Percentiles rank a stretch among this genome's conserved stretches.
phyloP scores from a whole-genome alignment of 1,140 invertebrate species.

The Carposina sasakii region DNA sequence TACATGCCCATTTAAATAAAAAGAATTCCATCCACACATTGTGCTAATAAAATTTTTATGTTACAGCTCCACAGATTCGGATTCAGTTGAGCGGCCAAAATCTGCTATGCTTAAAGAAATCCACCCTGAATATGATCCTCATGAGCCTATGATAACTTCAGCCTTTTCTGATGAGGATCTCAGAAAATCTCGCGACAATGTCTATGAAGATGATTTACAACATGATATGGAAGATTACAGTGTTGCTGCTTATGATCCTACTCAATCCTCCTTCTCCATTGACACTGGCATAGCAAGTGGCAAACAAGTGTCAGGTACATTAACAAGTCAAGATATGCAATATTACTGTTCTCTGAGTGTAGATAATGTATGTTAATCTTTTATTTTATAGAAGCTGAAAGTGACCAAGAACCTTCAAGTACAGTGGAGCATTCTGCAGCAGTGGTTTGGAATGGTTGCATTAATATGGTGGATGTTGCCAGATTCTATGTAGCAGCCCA shows the following conservation, averaged over 20 bases:
- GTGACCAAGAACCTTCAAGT: constrained; percentile 76
- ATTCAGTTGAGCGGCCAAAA: constrained; percentile 58
- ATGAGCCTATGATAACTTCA: constrained; percentile 66
- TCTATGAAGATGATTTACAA: constrained; percentile 54
- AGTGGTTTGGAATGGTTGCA: constrained; percentile 87
- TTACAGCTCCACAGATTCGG: constrained; percentile 58
- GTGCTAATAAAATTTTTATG: constrained; percentile 18
- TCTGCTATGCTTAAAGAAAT: constrained; percentile 60
- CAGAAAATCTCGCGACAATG: constrained; percentile 54
- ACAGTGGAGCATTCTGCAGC: constrained; percentile 70
- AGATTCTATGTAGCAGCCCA: constrained; percentile 90
- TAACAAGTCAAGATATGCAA: neutral
- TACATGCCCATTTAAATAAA: neutral
- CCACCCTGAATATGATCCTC: constrained; percentile 64
- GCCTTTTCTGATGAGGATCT: constrained; percentile 64
- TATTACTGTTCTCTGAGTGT: neutral
- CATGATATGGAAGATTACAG: constrained; percentile 41
- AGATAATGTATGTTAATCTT: constrained; percentile 10
- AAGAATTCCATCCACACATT: neutral
- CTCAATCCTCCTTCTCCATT: constrained; percentile 47
- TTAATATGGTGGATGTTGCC: constrained; percentile 93
- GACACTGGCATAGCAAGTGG: constrained; percentile 42
- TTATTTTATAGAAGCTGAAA: constrained; percentile 65
- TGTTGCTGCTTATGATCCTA: constrained; percentile 37
- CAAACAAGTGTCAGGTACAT: constrained; percentile 61